phyloP scores from a whole-genome alignment of 1,140 invertebrate genomes.

The Nixonia krombeini region DNA sequence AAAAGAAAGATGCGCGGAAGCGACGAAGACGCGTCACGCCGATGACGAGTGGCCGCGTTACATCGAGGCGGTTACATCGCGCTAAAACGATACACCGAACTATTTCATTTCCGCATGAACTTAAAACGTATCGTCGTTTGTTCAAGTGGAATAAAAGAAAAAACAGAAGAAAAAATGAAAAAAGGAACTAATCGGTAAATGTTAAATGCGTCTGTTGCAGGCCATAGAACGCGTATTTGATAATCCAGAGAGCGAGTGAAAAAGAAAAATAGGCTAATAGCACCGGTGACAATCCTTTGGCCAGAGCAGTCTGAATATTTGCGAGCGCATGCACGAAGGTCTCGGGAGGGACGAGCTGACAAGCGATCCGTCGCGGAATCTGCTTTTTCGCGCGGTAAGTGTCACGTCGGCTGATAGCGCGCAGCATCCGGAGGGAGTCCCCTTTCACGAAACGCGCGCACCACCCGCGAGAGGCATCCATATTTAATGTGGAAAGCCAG shows the following conservation, averaged over 20 bases:
- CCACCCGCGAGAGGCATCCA: conserved; percentile 59
- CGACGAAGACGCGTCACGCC: too few relatives aligned
- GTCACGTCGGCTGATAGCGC: conserved; percentile 37
- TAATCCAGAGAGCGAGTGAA: background rate
- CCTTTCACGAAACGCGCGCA: conserved; percentile 47
- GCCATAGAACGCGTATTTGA: too few relatives aligned
- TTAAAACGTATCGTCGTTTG: too few relatives aligned
- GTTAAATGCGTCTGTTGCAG: background rate
- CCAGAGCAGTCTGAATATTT: background rate
- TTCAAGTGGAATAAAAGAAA: too few relatives aligned
- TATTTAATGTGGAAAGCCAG: conserved; percentile 64
- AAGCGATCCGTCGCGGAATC: conserved; percentile 18
- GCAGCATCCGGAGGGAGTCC: conserved; percentile 47
- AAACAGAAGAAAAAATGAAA: too few relatives aligned
- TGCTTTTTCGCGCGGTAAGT: conserved; percentile 26
- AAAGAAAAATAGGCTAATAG: background rate
- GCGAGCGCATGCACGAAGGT: background rate
- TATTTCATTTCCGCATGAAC: too few relatives aligned
- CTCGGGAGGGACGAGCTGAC: conserved; percentile 1
- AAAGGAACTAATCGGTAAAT: too few relatives aligned
- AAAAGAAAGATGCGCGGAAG: conserved; percentile 9
- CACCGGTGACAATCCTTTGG: too few relatives aligned
- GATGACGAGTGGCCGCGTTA: too few relatives aligned
- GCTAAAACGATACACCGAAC: background rate
- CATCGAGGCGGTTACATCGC: too few relatives aligned